Base-by-base conservation (phyloP, 2,888 invertebrate species). In the Acanthosepion pharaonis region DNA sequence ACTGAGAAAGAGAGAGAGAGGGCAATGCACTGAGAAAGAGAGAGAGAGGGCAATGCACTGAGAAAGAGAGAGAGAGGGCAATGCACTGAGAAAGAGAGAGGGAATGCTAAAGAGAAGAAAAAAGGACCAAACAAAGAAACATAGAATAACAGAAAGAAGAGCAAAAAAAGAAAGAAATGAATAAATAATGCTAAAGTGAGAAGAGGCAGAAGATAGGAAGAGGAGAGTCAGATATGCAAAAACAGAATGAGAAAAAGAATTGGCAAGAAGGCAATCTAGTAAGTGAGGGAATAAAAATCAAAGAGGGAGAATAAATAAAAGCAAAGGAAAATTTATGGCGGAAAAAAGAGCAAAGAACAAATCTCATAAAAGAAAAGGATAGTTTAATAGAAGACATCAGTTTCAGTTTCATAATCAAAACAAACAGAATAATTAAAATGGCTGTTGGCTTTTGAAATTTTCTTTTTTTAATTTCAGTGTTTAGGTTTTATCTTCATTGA, bases 221-320 rank as follows among this genome's bases (percentile, higher is more conserved):
- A 78, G 8, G 9, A 78, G 78, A 18, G 20, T 0, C 4, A 64
- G 25, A 25, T 25, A 28, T 25, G 25, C 0, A 25, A 64, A 25
- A n/a, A n/a, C 9, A 28, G 8, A 78, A 9, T n/a, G 9, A 18
- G n/a, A 78, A 28, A 18, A 78, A 9, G n/a, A n/a, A 25, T 8
- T 28, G 20, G 5, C 15, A 18, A 18, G 20, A 20, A 18, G 20
- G n/a, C 3, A n/a, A 78, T n/a, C 6, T 28, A 25, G 28, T 6
- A 2, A 28, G 11, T 6, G 11, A 4, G 8, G 0, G n/a, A 8
- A 8, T n/a, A n/a, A 18, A 78, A n/a, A n/a, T 1, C n/a, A n/a
- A 78, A 9, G n/a, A n/a, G 15, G 18, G 78, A 6, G 28, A n/a
- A 11, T 1, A 6, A 28, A 20, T 1, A 18, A 55, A 20, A 55